Percentiles rank a stretch among this genome's conserved stretches.
Evolutionary conservation across 2,113 vertebrate species (phyloP).

Genomic region (Burhinus oedicnemus): DNA sequence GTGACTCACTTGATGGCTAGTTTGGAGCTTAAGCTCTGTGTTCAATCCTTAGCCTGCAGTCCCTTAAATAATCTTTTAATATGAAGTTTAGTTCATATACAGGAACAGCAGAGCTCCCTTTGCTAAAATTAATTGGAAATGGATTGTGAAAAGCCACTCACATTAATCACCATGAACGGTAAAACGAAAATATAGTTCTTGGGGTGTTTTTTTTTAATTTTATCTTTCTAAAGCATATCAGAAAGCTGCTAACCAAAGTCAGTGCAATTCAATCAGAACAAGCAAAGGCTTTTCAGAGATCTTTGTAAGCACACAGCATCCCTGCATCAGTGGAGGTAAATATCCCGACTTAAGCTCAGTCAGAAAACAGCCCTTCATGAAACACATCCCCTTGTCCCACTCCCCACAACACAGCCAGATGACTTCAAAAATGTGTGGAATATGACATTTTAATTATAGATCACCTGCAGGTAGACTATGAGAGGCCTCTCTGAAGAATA

Average conservation of each 20-base stretch:
- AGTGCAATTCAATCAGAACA: neutral
- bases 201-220: neutral
- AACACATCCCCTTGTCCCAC: rapidly evolving
- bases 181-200: conserved; percentile 3
- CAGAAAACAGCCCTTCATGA: neutral
- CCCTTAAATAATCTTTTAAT: conserved; percentile 53
- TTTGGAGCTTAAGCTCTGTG: neutral
- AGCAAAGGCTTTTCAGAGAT: neutral
- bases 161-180: conserved; percentile 7
- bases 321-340: neutral
- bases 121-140: conserved; percentile 47
- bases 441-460: neutral
- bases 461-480: neutral
- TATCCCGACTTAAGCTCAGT: rapidly evolving
- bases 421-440: neutral
- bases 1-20: conserved; percentile 55
- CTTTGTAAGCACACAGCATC: neutral
- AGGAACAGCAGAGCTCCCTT: conserved; percentile 1
- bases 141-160: conserved; percentile 29
- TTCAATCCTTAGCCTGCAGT: conserved; percentile 34
- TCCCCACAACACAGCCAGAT: neutral
- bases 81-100: conserved; percentile 37
- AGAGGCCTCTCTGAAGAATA: neutral
- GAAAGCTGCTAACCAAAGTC: neutral
- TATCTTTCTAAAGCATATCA: conserved; percentile 18